Evolutionary conservation across 1,140 invertebrate species (phyloP).

Genomic region (Stegodyphus mimosarum): DNA sequence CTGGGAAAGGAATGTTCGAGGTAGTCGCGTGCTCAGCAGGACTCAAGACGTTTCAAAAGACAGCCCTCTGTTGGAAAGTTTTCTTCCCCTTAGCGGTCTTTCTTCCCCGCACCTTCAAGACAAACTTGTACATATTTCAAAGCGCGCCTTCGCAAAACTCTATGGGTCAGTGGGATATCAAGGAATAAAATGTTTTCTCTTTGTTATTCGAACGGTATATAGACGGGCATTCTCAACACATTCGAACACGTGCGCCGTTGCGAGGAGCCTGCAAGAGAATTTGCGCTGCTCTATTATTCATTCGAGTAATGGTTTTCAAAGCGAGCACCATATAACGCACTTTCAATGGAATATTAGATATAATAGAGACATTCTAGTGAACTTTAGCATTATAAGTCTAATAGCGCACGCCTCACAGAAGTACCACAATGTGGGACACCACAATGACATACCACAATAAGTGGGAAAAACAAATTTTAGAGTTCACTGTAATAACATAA

Average conservation of each 20-base stretch:
- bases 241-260: slow-evolving; percentile 34
- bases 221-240: not conserved
- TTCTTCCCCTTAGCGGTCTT: slow-evolving; percentile 1
- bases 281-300: slow-evolving; percentile 12
- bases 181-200: slow-evolving; percentile 31
- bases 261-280: not conserved
- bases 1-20: slow-evolving; percentile 33
- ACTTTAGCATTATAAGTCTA: slow-evolving; percentile 7
- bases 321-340: not conserved
- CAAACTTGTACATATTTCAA: slow-evolving; percentile 39
- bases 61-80: not conserved
- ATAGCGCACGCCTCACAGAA: slow-evolving; percentile 1
- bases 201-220: slow-evolving; percentile 46
- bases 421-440: too few relatives aligned
- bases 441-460: too few relatives aligned
- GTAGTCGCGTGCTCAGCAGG: slow-evolving; percentile 37
- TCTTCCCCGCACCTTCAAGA: not conserved
- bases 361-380: not conserved
- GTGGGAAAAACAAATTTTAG: too few relatives aligned
- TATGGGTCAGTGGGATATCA: slow-evolving; percentile 38
- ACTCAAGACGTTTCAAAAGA: not conserved
- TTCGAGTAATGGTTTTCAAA: not conserved
- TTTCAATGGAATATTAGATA: not conserved
- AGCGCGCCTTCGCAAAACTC: not conserved
- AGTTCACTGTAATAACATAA: too few relatives aligned